Base-by-base conservation (phyloP, 92 coral and sea anemone genomes). In the Parazoanthus atlanticus region DNA sequence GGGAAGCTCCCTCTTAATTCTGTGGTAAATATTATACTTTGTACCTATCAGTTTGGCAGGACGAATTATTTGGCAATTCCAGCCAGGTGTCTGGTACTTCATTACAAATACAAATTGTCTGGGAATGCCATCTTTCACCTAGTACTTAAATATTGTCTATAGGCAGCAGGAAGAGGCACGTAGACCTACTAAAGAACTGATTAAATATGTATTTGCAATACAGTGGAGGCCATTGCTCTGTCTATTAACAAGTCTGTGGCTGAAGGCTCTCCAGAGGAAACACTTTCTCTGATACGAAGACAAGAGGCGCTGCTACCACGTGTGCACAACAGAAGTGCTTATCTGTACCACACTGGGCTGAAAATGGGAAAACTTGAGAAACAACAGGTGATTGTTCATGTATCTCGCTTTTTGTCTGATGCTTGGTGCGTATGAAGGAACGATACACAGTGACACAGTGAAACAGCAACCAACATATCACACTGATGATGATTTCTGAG, bases 271-370 rank as follows among this genome's bases (percentile, higher is more conserved):
- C 92, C 93, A 0, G 94, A 92, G 15, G 97, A 94, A 61, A 94
- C 98, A 6, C 99, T 93, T 12, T 74, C 78, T 26, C 71, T 97
- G 91, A 74, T 97, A 84, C 94, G 82, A 82, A 94, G 91, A 73
- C 94, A 91, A 46, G 99, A 97, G 69, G 98, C 98, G 17, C 88
- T 93, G 95, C 77, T 97, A 40, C 98, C 99, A 28, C 91, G 32
- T 34, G 99, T 97, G 4, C 85, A 92, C 33, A 88, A 92, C 66
- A 93, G 99, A 76, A 97, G 99, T 94, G 96, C 98, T 8, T 95
- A 78, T 79, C 93, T 97, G 16, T 97, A 97, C 89, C 94, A 97
- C 89, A 91, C 90, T 89, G 98, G 94, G 33, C 93, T 97, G 32
- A 88, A 77, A 67, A 97, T 95, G 91, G 98, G 90, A 54, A 95